Evolutionary conservation across 2,888 invertebrate genomes (phyloP), one percentile per base, ranked within the genome.

Genomic region (Drosophila kuntzei): DNA sequence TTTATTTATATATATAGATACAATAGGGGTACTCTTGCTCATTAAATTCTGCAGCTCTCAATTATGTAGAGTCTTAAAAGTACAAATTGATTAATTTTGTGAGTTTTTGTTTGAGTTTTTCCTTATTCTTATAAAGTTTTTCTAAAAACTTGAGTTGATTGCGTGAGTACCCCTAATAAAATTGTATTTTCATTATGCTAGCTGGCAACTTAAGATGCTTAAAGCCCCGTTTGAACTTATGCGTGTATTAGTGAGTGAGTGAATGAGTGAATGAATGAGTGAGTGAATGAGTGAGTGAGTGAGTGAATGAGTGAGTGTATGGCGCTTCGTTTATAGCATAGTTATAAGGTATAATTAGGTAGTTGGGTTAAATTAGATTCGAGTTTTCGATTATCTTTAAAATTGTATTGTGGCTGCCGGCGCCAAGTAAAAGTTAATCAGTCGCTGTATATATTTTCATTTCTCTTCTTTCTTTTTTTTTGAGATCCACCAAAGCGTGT

Each of bases 181-280:
- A 50, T 62, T 60, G 58, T 55, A 44, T 34, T 32, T 34, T 62
- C 58, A 81, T 84, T 83, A 81, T 81, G 77, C 83, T 83, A 87
- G 84, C 87, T 87, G 81, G 83, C 83, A 83, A 83, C 83, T 81
- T 81, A 83, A 83, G 61, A 83, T 83, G 87, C 58, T 87, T 83
- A 87, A 83, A 83, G 87, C 87, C 83, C 84, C 77, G 75, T 83
- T 83, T 83, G 86, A 83, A 83, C 83, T 83, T 76, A 86, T 80
- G 83, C 83, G 76, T 86, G 79, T 86, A 83, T 86, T 79, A 73
- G 77, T 76, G 69, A 72, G 73, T 74, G 73, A 79, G 60, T 80
- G 72, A 72, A 53, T 80, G 61, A 63, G 37, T 76, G 65, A 54
- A 34, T 72, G 71, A 67, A 53, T 43, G 43, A 61, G 55, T 76